phyloP scores from a whole-genome alignment of 2,888 invertebrate species.

The Lampropteryx suffumata region DNA sequence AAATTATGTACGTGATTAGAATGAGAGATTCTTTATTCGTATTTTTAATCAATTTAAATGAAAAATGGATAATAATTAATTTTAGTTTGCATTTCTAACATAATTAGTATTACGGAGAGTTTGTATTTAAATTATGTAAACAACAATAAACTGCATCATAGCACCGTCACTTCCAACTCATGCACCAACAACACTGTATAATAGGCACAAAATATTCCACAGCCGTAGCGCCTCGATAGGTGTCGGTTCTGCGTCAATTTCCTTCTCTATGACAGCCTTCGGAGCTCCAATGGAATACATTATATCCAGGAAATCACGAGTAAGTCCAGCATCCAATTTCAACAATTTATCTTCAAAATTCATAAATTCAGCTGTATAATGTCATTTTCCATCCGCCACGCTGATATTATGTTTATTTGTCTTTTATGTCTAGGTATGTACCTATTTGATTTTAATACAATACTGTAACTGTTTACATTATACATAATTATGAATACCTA shows the following conservation, averaged over 20 bases:
- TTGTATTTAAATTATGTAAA: slow-evolving; percentile 9
- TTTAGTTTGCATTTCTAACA: too few species aligned
- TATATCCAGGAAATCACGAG: slow-evolving; percentile 79
- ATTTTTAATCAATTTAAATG: not conserved
- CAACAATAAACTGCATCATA: slow-evolving; percentile 3
- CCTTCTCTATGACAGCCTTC: slow-evolving; percentile 69
- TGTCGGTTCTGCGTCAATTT: slow-evolving; percentile 47
- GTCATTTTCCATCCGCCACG: slow-evolving; percentile 72
- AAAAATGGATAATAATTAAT: too few species aligned
- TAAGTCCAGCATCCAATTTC: slow-evolving; percentile 62
- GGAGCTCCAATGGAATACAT: slow-evolving; percentile 71
- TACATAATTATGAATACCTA: too few species aligned
- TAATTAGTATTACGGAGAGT: too few species aligned
- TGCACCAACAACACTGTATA: slow-evolving; percentile 19
- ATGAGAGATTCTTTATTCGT: not conserved
- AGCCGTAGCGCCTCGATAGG: slow-evolving; percentile 23
- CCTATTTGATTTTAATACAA: too few species aligned
- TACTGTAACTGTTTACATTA: too few species aligned
- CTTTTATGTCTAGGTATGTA: too few species aligned
- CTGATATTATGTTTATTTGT: slow-evolving; percentile 45
- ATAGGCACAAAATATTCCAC: slow-evolving; percentile 27
- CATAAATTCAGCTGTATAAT: slow-evolving; percentile 73
- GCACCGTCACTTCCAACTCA: slow-evolving; percentile 4
- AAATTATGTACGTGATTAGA: not conserved
- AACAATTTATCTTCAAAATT: slow-evolving; percentile 73